phyloP scores from a whole-genome alignment of 2,888 invertebrate genomes.

The Drosophila multiciliata region DNA sequence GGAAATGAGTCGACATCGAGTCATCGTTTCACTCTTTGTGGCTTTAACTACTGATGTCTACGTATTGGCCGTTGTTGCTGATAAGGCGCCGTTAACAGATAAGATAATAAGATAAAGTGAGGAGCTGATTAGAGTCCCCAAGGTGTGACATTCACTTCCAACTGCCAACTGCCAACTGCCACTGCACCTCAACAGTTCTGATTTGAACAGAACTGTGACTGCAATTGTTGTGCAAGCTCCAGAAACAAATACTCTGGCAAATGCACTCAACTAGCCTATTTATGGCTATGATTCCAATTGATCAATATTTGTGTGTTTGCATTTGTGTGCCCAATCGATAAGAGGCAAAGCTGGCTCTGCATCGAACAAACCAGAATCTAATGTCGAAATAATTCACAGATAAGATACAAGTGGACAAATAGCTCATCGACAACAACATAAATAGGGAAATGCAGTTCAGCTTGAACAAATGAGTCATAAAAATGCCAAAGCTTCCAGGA shows the following conservation, averaged over 20 bases:
- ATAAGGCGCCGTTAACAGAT: slow-evolving; percentile 39
- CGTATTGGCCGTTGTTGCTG: slow-evolving; percentile 29
- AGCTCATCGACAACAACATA: slow-evolving; percentile 17
- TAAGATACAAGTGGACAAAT: slow-evolving; percentile 19
- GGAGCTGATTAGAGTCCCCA: slow-evolving; percentile 27
- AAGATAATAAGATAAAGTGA: slow-evolving; percentile 43
- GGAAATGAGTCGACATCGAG: slow-evolving; percentile 41
- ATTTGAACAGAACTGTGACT: slow-evolving; percentile 43
- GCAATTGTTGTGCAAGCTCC: slow-evolving; percentile 53
- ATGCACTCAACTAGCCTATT: slow-evolving; percentile 39
- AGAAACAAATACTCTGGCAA: slow-evolving; percentile 13
- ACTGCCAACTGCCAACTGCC: too few relatives aligned
- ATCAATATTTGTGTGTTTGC: slow-evolving; percentile 47
- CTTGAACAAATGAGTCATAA: background rate
- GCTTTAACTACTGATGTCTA: slow-evolving; percentile 45
- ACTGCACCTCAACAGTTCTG: slow-evolving; percentile 17
- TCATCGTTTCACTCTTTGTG: slow-evolving; percentile 1
- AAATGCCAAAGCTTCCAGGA: background rate
- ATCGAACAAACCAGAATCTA: slow-evolving; percentile 50
- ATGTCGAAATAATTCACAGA: slow-evolving; percentile 59
- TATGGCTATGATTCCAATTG: slow-evolving; percentile 31
- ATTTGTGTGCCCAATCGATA: slow-evolving; percentile 5
- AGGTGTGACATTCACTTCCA: slow-evolving; percentile 6
- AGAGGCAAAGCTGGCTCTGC: slow-evolving; percentile 22
- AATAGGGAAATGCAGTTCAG: background rate